Base-by-base conservation (phyloP, 2,888 invertebrate species). In the Rapana venosa region DNA sequence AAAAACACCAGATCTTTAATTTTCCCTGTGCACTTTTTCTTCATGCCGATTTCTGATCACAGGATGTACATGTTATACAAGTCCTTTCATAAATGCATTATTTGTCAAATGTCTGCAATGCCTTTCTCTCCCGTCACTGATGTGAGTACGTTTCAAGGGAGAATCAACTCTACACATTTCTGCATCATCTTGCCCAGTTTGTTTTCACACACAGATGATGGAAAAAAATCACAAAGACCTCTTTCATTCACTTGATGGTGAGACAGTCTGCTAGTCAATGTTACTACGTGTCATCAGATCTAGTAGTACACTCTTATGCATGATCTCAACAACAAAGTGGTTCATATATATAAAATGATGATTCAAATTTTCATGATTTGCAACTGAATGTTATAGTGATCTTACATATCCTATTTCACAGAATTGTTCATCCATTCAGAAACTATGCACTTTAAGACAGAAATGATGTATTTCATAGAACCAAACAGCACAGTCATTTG, bases 201-300 rank as follows among this genome's bases (percentile, higher is more conserved):
- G 47, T 47, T 47, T 47, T 47, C 47, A 47, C 47, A 47, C 47
- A 8, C 47, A 47, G 47, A 47, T 47, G 47, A 47, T 47, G 47
- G 47, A 8, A 47, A 47, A 47, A 47, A 36, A 83, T 83, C 81
- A 83, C 15, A 47, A 47, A 47, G 81, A 83, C 81, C 81, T 36
- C 77, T 47, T 83, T n/a, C 36, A 83, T 47, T 22, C 36, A 20
- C 30, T 26, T 66, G 35, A 58, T 86, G 86, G 56, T 86, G 86
- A 86, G 86, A 86, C 66, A 61, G 66, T 86, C 86, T 61, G 86
- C 86, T 32, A 86, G 86, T 86, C 86, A 66, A 4, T 22, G 17
- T 66, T 86, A 66, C 85, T 58, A 85, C 58, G n/a, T 35, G 30
- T 58, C 20, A 20, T 86, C 66, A 66, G 86, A 86, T 86, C 86